Conservation (phyloP, 2,888 invertebrate species). For the Carterocephalus palaemon region DNA sequence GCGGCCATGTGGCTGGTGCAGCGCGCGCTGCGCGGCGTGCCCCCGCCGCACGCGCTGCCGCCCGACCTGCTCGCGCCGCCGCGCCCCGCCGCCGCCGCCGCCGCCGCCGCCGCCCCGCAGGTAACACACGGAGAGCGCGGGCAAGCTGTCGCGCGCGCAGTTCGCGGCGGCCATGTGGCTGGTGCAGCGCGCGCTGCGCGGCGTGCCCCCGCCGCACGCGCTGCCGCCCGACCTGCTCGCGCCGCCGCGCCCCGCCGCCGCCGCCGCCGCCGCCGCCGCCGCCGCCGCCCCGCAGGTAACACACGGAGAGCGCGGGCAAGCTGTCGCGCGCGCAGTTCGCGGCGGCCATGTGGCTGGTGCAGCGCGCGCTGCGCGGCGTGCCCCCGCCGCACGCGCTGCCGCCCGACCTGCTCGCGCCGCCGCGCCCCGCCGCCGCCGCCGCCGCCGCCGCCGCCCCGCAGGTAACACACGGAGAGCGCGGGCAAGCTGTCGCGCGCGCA, state of each 20-base stretch:
- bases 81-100: constrained; percentile 82
- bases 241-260: constrained; percentile 78
- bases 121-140: too few species aligned
- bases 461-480: too few species aligned
- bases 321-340: constrained; percentile 97
- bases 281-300: constrained; percentile 72
- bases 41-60: constrained; percentile 90
- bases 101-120: constrained; percentile 87
- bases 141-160: constrained; percentile 95
- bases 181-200: constrained; percentile 89
- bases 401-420: constrained; percentile 88
- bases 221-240: constrained; percentile 93
- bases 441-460: constrained; percentile 86
- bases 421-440: constrained; percentile 81
- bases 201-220: constrained; percentile 90
- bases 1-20: constrained; percentile 97
- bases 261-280: constrained; percentile 86
- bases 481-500: constrained; percentile 96
- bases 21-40: constrained; percentile 89
- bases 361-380: constrained; percentile 89
- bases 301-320: constrained; percentile 93
- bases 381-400: constrained; percentile 91
- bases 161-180: constrained; percentile 98
- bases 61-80: constrained; percentile 87
- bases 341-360: constrained; percentile 96